phyloP scores from a whole-genome alignment of 23 tunicate species.

The Ascidia mentula region DNA sequence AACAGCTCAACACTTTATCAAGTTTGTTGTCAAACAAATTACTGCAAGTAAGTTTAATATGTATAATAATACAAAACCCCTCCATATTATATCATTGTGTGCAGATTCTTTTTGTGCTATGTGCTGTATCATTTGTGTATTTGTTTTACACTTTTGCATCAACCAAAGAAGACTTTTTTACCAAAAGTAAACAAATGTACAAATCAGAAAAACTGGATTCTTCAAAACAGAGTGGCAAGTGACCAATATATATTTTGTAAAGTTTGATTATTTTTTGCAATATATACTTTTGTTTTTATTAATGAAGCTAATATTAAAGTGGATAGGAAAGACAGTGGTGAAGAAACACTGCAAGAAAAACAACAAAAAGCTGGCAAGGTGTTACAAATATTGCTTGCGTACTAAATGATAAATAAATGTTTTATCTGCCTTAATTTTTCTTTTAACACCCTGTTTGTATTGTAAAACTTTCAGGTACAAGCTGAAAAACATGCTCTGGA shows the following conservation, averaged over 20 bases:
- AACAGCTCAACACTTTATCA: background rate
- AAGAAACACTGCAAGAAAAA: conserved; percentile 13
- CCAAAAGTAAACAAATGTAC: conserved; percentile 16
- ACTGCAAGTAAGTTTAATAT: background rate
- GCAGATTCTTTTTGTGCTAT: conserved; percentile 32
- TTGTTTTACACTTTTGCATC: conserved; percentile 64
- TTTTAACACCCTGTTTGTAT: no score
- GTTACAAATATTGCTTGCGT: no score
- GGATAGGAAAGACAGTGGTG: background rate
- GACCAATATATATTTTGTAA: background rate
- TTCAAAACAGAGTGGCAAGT: background rate
- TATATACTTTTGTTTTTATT: background rate
- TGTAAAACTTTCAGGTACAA: conserved; percentile 43
- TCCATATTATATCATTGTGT: background rate
- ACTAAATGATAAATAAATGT: no score
- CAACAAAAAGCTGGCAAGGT: conserved; percentile 22
- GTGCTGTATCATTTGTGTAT: conserved; percentile 32
- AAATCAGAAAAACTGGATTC: conserved; percentile 23
- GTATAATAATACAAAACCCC: background rate
- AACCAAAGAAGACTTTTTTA: conserved; percentile 32
- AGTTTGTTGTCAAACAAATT: background rate
- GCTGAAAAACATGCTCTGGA: conserved; percentile 73
- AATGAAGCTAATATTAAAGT: conserved; percentile 1
- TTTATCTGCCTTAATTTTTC: background rate
- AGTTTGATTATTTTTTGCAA: background rate